Base-by-base conservation (phyloP, 2,888 invertebrate species). In the Yponomeuta malinellus region DNA sequence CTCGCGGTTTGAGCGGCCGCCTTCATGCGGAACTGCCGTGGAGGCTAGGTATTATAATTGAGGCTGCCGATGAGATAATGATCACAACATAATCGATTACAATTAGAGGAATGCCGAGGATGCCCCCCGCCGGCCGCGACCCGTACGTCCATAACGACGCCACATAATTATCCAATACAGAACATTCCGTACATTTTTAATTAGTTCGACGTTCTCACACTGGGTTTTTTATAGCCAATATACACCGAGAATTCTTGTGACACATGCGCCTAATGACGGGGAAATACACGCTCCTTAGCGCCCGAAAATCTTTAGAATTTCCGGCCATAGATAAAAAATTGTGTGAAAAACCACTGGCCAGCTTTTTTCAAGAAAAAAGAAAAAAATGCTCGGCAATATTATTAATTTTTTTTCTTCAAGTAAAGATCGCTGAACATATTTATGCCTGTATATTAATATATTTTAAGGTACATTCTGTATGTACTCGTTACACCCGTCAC, bases 1-100 rank as follows among this genome's bases (percentile, higher is more conserved):
- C 12, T 12, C 52, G 15, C 5, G 15, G 52, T 59, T 59, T 59
- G 52, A 59, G 64, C 29, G 9, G 29, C n/a, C 64, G n/a, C 71
- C 74, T 74, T 79, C 76, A 83, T 78, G 79, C 86, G 85, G 87
- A 87, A 86, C 86, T 85, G 74, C 5, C 73, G 76, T 77, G 79
- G 82, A 84, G 82, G 83, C 80, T 82, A 76, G 76, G 78, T 79
- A 79, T 78, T 77, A 79, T 84, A 83, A 83, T 83, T 78, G 81
- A 75, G 72, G 76, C 76, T 59, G 67, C 74, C 74, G 74, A 78
- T 76, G 76, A 81, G 82, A 83, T 86, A 78, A 75, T 76, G 75
- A 85, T 83, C 82, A 68, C 76, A 79, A 78, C 79, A 78, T 79
- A 81, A 84, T 84, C 82, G 80, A 83, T 84, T 82, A 82, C 75